Base-by-base conservation (phyloP, 2,797 vertebrate genomes). In the Amphiprion clarkii region DNA sequence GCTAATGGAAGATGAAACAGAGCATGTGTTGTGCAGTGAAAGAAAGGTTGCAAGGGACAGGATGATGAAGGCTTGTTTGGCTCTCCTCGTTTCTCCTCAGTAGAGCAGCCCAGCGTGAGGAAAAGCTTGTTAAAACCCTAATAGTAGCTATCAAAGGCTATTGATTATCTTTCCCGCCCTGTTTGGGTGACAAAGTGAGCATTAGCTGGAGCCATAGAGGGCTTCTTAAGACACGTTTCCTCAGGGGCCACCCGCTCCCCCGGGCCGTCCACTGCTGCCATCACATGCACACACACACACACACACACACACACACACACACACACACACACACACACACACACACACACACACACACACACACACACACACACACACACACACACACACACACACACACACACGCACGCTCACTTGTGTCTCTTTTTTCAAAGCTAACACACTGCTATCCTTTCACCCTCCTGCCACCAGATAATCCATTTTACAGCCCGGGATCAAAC, bases 101-200 rank as follows among this genome's bases (percentile, higher is more conserved):
- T 82, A 78, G 89, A 91, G 93, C 94, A 94, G 87, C 88, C 87
- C 92, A 93, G 92, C 91, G 83, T 91, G 91, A 94, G 95, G 92
- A 94, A 95, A 94, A 94, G 92, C 94, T 94, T 94, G 94, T 95
- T 95, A 94, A 90, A 94, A 93, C 94, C 88, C 94, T 93, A 94
- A 93, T 94, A 89, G 92, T 91, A 86, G 92, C 93, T 95, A 95
- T 96, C 94, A 95, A 95, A 94, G 94, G 92, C 89, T 96, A 96
- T 96, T 95, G 96, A 96, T 96, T 96, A 96, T 93, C 95, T 93
- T 94, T 96, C 95, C 88, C 67, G 88, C 93, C 90, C 93, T 86
- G 91, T 96, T 96, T 95, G 94, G 93, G 94, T 95, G 95, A 95
- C 94, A 96, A 95, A 91, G 76, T 93, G 94, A 95, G 94, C 95